Percentiles rank a stretch among this genome's conserved stretches.
These are phyloP conservation scores for Campylorhamphus procurvoides DNA, from an alignment of 2,113 vertebrate species.

Conservation along the genomic window DNA sequence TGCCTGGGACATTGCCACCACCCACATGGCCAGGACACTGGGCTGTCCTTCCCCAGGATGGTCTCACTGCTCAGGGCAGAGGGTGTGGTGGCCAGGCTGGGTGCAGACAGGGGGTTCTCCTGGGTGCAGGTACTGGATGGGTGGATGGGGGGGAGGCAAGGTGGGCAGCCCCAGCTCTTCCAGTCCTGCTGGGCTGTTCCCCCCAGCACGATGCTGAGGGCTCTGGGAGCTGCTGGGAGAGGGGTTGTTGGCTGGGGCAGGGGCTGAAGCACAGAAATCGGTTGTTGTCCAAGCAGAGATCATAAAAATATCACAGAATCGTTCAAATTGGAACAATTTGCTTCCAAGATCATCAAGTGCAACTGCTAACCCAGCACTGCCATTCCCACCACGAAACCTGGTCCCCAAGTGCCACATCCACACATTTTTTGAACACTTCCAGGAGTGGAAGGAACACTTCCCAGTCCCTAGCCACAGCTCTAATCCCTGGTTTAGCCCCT, in stretches of 20 bases:
- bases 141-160: not conserved
- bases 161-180: not conserved
- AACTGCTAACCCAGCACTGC: not conserved
- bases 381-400: not conserved
- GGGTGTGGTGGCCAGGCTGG: rapidly evolving
- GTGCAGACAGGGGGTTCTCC: not conserved
- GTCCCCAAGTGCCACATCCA: not conserved
- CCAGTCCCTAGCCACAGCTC: not conserved
- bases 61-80: not conserved
- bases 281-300: not conserved
- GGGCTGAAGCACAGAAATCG: not conserved
- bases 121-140: not conserved
- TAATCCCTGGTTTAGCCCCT: not conserved
- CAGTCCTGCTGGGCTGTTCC: not conserved
- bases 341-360: not conserved
- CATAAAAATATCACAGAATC: not conserved
- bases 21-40: rapidly evolving
- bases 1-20: not conserved
- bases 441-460: not conserved
- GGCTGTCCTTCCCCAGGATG: not conserved
- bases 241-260: not conserved
- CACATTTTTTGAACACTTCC: not conserved
- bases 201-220: not conserved
- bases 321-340: not conserved
- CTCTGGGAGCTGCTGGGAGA: not conserved